phyloP scores from a whole-genome alignment of 2,888 invertebrate species.

The Ochlodes sylvanus region DNA sequence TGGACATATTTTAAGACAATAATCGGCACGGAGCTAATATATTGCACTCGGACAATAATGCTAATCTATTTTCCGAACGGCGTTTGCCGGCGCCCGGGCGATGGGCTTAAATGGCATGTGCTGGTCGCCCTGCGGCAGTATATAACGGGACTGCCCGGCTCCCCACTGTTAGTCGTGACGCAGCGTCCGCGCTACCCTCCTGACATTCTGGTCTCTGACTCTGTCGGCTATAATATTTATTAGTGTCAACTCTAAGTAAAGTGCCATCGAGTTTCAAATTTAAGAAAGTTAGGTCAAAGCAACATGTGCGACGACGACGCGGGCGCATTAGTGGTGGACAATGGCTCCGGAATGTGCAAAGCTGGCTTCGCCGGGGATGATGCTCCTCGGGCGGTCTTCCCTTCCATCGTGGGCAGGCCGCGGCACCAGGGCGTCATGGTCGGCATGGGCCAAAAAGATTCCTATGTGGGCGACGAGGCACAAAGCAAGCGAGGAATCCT shows the following conservation, averaged over 20 bases:
- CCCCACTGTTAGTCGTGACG: constrained; percentile 43
- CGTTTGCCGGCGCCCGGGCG: constrained; percentile 15
- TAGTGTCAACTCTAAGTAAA: background rate
- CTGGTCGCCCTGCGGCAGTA: constrained; percentile 34
- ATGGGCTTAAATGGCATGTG: constrained; percentile 25
- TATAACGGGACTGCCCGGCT: constrained; percentile 44
- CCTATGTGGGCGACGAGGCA: constrained; percentile 98
- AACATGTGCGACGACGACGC: constrained; percentile 98
- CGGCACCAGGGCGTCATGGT: constrained; percentile 98
- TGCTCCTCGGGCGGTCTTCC: constrained; percentile 97
- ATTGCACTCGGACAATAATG: constrained; percentile 31
- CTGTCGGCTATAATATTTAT: background rate
- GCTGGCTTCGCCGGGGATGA: constrained; percentile 98
- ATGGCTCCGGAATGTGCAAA: constrained; percentile 99
- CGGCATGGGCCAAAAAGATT: constrained; percentile 99
- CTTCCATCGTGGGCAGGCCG: constrained; percentile 97
- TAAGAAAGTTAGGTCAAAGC: constrained; percentile 33
- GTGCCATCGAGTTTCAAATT: constrained; percentile 12
- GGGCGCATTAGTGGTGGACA: constrained; percentile 97
- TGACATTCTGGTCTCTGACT: too few relatives aligned
- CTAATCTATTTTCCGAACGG: constrained; percentile 36
- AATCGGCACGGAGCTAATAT: constrained; percentile 28
- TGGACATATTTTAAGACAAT: constrained; percentile 33
- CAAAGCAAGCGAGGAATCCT: constrained; percentile 98
- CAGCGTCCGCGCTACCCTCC: constrained; percentile 34